Evolutionary conservation across 2,888 invertebrate genomes (phyloP).

Genomic region (Folsomia candida): DNA sequence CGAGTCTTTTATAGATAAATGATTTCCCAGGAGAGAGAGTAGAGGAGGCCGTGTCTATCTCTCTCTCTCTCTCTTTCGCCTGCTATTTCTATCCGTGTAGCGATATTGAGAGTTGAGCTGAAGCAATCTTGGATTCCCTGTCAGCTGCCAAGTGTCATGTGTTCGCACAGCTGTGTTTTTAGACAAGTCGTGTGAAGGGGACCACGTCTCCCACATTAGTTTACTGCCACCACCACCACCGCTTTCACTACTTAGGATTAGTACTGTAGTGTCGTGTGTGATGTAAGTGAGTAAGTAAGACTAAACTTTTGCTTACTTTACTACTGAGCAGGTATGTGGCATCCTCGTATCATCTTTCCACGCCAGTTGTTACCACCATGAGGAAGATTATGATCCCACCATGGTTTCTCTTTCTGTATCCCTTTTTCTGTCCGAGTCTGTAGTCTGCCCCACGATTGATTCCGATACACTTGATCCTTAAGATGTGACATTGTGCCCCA

Average conservation of each 20-base stretch:
- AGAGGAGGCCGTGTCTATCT: slow-evolving; percentile 26
- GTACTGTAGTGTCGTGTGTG: not conserved
- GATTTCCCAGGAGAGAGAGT: slow-evolving; percentile 50
- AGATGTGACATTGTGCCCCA: no score
- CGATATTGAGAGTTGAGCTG: not conserved
- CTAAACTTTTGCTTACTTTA: no score
- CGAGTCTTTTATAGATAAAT: slow-evolving; percentile 49
- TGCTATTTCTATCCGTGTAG: not conserved
- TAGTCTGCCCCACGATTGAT: not conserved
- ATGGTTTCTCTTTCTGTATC: not conserved
- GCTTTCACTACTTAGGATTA: not conserved
- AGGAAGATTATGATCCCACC: no score
- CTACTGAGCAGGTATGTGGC: no score
- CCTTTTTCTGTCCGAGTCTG: not conserved
- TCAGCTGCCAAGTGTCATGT: slow-evolving; percentile 51
- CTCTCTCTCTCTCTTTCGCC: not conserved
- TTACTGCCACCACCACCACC: not conserved
- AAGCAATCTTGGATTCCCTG: slow-evolving; percentile 45
- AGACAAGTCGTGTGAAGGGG: slow-evolving; percentile 33
- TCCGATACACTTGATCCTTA: not conserved
- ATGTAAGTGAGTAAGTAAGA: not conserved
- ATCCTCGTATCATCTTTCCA: not conserved
- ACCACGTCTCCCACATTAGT: not conserved
- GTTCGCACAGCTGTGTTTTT: slow-evolving; percentile 48
- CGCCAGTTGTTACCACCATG: not conserved